phyloP scores from a whole-genome alignment of 2,888 invertebrate genomes.

The Thymelicus sylvestris region DNA sequence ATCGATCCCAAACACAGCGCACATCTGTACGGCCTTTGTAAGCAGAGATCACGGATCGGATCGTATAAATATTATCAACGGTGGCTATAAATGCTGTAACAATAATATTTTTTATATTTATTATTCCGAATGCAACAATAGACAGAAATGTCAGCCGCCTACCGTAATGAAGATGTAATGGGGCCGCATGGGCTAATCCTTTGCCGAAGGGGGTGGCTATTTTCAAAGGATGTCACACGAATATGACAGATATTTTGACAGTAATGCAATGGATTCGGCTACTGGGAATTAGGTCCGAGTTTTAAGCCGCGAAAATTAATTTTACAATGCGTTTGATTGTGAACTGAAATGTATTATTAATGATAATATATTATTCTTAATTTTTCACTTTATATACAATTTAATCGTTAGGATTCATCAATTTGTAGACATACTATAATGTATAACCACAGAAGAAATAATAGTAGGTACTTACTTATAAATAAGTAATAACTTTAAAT shows the following conservation, averaged over 20 bases:
- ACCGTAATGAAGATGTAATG: conserved; percentile 84
- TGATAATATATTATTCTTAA: too few species aligned
- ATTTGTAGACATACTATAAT: too few species aligned
- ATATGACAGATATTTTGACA: conserved; percentile 85
- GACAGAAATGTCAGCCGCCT: conserved; percentile 74
- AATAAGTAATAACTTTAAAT: too few species aligned
- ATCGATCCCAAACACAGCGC: conserved; percentile 38
- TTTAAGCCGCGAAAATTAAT: conserved; percentile 31
- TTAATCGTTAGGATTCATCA: too few species aligned
- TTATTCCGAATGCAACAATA: conserved; percentile 62
- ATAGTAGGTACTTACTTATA: too few species aligned
- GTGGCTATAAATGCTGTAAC: conserved; percentile 73
- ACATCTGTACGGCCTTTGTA: conserved; percentile 56
- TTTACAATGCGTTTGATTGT: conserved; percentile 7
- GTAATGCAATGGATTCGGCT: conserved; percentile 77
- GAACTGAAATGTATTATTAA: not conserved
- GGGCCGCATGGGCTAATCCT: conserved; percentile 78
- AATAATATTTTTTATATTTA: conserved; percentile 75
- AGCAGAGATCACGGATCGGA: conserved; percentile 72
- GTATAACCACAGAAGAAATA: too few species aligned
- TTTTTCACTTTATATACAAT: too few species aligned
- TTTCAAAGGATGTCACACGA: conserved; percentile 80
- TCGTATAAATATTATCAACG: conserved; percentile 76
- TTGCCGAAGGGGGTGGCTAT: conserved; percentile 75
- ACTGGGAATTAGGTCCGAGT: conserved; percentile 28